Base-by-base conservation (phyloP, 2,888 invertebrate genomes). In the Euplagia quadripunctaria region DNA sequence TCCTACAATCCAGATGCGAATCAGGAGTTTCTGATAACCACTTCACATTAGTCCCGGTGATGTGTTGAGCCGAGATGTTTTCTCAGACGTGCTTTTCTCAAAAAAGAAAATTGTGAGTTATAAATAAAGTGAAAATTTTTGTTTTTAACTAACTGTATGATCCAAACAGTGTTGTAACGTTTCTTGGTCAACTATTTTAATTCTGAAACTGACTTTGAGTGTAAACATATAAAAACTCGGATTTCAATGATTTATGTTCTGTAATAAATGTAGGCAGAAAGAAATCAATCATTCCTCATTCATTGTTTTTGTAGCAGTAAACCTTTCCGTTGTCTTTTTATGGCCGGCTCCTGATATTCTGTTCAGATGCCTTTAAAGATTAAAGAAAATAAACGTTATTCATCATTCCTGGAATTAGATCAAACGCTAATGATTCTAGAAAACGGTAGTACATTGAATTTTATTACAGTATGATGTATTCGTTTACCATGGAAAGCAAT, bases 261-360 rank as follows among this genome's bases (percentile, higher is more conserved):
- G 66, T 64, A 70, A 73, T 73, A 74, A 74, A 74, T 68, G 43
- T 42, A n/a, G 6, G 42, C 31, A 64, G 20, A 67, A 67, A 64
- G 70, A 63, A 43, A 74, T 70, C 67, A 67, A 70, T 74, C 74
- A 70, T 74, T 63, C 63, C 31, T n/a, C 67, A 43, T 63, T 67
- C 51, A 70, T 58, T 73, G 70, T 74, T 74, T 74, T 64, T 65
- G 49, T 52, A 31, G 67, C 64, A 55, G 52, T 74, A 66, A 74
- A 74, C 63, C 61, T 58, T 66, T 61, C 52, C 12, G 46, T 43
- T 43, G 55, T 41, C 55, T 58, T 61, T 66, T 66, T 71, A 65
- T 61, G 66, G 31, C 42, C 49, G 52, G 55, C 41, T 16, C 14
- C 58, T 61, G 55, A 66, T 71, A 20, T 55, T 68, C n/a, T 52